These are phyloP conservation scores for Apotomis betuletana DNA, from an alignment of 2,888 invertebrate genomes.

Conservation along the genomic window DNA sequence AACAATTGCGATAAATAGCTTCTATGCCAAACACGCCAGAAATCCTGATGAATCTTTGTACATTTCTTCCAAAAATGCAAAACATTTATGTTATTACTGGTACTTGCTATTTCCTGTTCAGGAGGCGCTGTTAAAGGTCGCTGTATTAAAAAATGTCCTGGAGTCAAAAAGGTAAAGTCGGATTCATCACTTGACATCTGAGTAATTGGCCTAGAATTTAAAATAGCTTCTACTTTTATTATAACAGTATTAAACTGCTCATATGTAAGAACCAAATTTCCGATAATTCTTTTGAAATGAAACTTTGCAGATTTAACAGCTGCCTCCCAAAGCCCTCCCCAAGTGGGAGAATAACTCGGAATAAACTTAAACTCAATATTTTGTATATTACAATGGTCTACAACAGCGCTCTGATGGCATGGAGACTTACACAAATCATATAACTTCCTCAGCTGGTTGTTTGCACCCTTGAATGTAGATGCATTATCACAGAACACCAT, in stretches of 20 bases:
- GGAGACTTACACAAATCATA: too few species aligned
- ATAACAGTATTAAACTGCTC: slow-evolving; percentile 6
- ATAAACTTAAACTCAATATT: too few species aligned
- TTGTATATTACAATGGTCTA: too few species aligned
- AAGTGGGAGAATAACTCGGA: too few species aligned
- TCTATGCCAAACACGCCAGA: slow-evolving; percentile 18
- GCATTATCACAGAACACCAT: neutral
- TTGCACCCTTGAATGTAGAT: neutral
- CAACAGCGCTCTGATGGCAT: too few species aligned
- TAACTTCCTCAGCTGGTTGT: too few species aligned
- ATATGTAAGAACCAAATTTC: neutral
- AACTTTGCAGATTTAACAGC: slow-evolving; percentile 9
- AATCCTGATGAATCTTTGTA: slow-evolving; percentile 15
- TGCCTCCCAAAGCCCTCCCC: slow-evolving; percentile 3
- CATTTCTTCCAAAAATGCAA: too few species aligned
- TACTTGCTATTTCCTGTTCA: too few species aligned
- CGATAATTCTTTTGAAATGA: slow-evolving; percentile 1
- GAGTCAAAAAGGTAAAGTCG: slow-evolving; percentile 1
- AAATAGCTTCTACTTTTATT: slow-evolving; percentile 5
- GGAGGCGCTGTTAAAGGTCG: too few species aligned
- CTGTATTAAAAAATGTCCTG: neutral
- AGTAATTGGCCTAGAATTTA: neutral
- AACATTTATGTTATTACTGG: too few species aligned
- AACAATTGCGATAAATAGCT: slow-evolving; percentile 9
- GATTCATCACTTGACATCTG: neutral